Base-by-base conservation (phyloP, 2,888 invertebrate species). In the Cancer borealis region DNA sequence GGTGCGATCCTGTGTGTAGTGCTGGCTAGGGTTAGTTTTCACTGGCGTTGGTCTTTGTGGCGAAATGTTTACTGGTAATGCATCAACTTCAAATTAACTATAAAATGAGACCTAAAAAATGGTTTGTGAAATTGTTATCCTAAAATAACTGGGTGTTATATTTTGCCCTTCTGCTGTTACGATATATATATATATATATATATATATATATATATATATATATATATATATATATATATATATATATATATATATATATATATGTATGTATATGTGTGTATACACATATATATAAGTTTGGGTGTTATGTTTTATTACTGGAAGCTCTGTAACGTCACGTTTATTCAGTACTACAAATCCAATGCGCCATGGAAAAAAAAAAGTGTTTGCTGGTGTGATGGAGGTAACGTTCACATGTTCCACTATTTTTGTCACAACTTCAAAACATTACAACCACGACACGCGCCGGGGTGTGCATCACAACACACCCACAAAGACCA, bases 131-230 rank as follows among this genome's bases (percentile, higher is more conserved):
- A 84, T 84, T 73, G 73, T 73, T 47, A 39, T 39, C 30, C 60
- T 89, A 12, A 54, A 60, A 90, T 90, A 90, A 60, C 54, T 90
- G 60, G 30, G 60, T 90, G 60, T 90, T 84, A 84, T 84, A 84
- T 39, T 84, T 84, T 84, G 10, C 84, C 84, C n/a, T 84, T 39
- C 21, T 30, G 84, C 84, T 84, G 14, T 84, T 46, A 73, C 45
- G 14, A 92, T 88, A 87, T 47, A 30, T 79, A 54, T 45, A 84
- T 84, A 92, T 46, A 92, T 73, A 92, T 26, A 92, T 84, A 92
- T 84, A 92, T 47, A 92, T 73, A 92, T 84, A 92, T 84, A 92
- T 73, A 92, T 73, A 84, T 73, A 92, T 47, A 92, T 73, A 92
- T 46, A 92, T 47, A 84, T 84, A 92, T 46, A 92, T 84, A 73